Conservation (phyloP, 1,140 invertebrate species). For the Sogatella furcifera region DNA sequence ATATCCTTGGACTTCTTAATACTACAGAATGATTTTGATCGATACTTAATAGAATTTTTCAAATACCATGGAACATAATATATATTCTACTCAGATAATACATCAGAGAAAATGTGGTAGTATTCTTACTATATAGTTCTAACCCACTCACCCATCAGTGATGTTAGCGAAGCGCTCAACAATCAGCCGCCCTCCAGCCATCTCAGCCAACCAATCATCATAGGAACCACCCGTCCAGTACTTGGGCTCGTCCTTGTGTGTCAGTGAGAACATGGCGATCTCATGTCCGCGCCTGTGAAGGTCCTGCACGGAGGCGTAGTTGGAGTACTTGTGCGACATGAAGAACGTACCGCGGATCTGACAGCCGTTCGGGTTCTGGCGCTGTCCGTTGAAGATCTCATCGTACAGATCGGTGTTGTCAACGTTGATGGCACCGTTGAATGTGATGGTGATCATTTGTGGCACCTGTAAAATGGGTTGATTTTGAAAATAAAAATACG, state of each 20-base stretch:
- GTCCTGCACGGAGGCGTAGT: conserved; percentile 86
- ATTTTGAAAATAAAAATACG: too few relatives aligned
- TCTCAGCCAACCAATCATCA: conserved; percentile 89
- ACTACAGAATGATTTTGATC: too few relatives aligned
- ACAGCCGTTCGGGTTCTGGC: conserved; percentile 86
- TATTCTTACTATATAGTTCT: too few relatives aligned
- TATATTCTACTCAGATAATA: too few relatives aligned
- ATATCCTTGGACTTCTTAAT: too few relatives aligned
- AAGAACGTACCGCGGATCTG: conserved; percentile 91
- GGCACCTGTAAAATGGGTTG: conserved; percentile 66
- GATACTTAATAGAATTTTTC: too few relatives aligned
- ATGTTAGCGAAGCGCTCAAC: conserved; percentile 84
- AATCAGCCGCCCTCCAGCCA: conserved; percentile 84
- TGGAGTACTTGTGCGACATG: conserved; percentile 90
- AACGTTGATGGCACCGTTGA: conserved; percentile 89
- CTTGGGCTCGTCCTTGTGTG: conserved; percentile 79
- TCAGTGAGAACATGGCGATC: conserved; percentile 87
- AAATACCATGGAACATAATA: too few relatives aligned
- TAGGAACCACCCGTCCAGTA: conserved; percentile 82
- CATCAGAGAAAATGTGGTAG: too few relatives aligned
- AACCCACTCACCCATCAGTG: conserved; percentile 51
- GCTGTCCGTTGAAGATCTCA: conserved; percentile 75
- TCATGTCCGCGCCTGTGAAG: conserved; percentile 87
- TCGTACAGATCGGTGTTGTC: conserved; percentile 89
- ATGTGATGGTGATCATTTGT: conserved; percentile 90